Conservation (phyloP, 2,113 vertebrate genomes). For the Notechis scutatus region DNA sequence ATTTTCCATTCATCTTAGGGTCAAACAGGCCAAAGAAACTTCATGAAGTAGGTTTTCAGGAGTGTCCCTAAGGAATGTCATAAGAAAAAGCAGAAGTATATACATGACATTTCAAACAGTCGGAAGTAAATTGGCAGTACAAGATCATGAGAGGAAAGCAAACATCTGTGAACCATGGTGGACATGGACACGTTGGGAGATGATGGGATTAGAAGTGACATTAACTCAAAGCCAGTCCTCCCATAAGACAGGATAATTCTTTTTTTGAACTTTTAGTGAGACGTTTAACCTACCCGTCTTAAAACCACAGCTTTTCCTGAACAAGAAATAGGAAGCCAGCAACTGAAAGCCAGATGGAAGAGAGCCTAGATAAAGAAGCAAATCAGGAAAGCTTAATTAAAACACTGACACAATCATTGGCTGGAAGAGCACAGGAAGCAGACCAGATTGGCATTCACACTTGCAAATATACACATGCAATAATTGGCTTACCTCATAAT, state of each 20-base stretch:
- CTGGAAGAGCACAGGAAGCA: neutral
- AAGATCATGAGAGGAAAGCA: neutral
- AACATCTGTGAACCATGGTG: neutral
- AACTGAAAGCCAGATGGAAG: neutral
- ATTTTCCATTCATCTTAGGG: neutral
- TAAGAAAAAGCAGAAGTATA: neutral
- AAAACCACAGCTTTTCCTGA: neutral
- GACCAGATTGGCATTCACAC: neutral
- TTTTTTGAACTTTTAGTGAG: neutral
- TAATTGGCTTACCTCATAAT: neutral
- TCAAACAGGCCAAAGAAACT: neutral
- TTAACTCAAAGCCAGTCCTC: neutral
- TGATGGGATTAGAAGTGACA: neutral
- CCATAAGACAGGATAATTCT: neutral
- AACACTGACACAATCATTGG: neutral
- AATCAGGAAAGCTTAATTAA: neutral
- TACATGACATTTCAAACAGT: neutral
- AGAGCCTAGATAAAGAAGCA: neutral
- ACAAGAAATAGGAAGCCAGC: neutral
- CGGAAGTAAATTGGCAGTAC: neutral
- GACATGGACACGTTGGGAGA: neutral
- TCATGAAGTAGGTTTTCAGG: neutral
- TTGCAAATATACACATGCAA: neutral
- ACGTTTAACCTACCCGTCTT: neutral
- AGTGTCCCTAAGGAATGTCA: neutral